These are phyloP conservation scores for Spheniscus mendiculus DNA, from an alignment of 2,113 vertebrate species.

Conservation along the genomic window DNA sequence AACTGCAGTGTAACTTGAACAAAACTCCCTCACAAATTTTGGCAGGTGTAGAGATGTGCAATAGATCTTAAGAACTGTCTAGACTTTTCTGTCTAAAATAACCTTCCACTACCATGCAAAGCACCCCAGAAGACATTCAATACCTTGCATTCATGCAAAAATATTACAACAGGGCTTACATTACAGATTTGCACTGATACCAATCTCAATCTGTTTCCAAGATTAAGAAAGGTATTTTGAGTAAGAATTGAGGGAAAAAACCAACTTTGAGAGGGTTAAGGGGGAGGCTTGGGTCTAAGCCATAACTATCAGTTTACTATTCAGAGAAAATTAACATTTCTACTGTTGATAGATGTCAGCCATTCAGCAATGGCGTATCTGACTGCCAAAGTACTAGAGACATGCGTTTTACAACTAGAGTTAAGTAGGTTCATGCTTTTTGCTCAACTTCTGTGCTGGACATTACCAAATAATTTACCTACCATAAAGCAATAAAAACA, in stretches of 20 bases:
- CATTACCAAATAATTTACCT: background rate
- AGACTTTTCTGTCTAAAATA: slow-evolving; percentile 34
- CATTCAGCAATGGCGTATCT: background rate
- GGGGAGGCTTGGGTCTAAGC: background rate
- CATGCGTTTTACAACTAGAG: background rate
- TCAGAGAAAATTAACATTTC: background rate
- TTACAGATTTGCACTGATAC: background rate
- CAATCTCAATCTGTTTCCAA: background rate
- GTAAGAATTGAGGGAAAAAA: background rate
- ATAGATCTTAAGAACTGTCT: slow-evolving; percentile 12
- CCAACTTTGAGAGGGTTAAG: background rate
- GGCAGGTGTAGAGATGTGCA: slow-evolving; percentile 26
- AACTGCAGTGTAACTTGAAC: background rate
- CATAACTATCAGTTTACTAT: background rate
- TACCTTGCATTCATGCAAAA: slow-evolving; percentile 1
- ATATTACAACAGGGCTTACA: background rate
- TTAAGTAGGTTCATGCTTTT: background rate
- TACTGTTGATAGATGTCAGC: background rate
- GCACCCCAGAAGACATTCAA: background rate
- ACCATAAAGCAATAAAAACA: background rate
- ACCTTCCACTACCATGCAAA: background rate
- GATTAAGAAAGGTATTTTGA: slow-evolving; percentile 35
- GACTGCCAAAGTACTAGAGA: background rate
- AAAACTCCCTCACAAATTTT: background rate
- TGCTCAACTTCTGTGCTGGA: background rate